Base-by-base conservation (phyloP, 2,113 vertebrate species). In the Triplophysa tibetana region DNA sequence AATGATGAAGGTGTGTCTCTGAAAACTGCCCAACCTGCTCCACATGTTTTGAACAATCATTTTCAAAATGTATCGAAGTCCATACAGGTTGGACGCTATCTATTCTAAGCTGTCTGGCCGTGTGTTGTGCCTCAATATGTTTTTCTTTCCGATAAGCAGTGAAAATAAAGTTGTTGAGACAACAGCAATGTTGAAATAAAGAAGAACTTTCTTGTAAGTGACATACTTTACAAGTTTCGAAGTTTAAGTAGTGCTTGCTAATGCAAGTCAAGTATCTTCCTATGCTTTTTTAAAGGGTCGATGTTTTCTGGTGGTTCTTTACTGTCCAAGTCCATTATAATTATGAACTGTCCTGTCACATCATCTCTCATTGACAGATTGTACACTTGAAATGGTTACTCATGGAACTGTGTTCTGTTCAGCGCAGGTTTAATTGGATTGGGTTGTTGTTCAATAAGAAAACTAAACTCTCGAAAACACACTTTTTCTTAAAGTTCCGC, bases 1-100 rank as follows among this genome's bases (percentile, higher is more conserved):
- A 77, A 77, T 26, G 9, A 52, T n/a, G 6, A 54, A 77, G 45
- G 75, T 65, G 75, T 77, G 75, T 77, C 58, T 11, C 72, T 11
- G 3, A 41, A 50, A 75, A 63, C 72, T 63, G 72, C 41, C 72
- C 58, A 19, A 16, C 38, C 63, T 75, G 24, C 21, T 54, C 41
- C 10, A 75, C 41, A 48, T 75, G 72, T 75, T 43, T 58, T 62
- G 21, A 75, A 63, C 72, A 75, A 75, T 43, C 60, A 43, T 38
- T 48, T 29, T 45, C 54, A 17, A 23, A 38, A 17, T 6, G 29
- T 43, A 56, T 75, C 72, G 17, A 13, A 50, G 23, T 50, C 68
- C n/a, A 70, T 54, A 13, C 50, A 70, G 50, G 48, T 70, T 17
- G 23, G 14, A 19, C 33, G 48, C 38, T 74, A 17, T n/a, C 41